Base-by-base conservation (phyloP, 2,797 vertebrate genomes). In the Sus cebifrons region DNA sequence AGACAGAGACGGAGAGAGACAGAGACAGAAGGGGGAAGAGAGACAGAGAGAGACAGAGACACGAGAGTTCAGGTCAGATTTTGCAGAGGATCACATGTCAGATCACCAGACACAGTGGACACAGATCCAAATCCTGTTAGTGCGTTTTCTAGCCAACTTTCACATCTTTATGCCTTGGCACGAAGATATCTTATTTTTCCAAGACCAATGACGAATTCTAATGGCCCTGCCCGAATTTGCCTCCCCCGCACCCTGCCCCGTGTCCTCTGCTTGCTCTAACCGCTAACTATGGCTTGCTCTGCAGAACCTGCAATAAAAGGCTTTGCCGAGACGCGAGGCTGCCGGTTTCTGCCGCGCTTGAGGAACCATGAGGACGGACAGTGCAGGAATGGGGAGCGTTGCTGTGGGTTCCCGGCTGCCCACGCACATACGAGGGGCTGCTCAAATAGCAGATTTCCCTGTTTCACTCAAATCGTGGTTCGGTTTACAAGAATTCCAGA, bases 141-240 rank as follows among this genome's bases (percentile, higher is more conserved):
- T 73, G 25, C 7, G 23, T 44, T 21, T 23, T 70, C 36, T 23
- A 17, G 17, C 9, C 58, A 17, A 5, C 67, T 56, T 18, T 11
- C 3, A 56, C n/a, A 15, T n/a, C 68, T 27, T 71, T 73, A 21
- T 29, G 23, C 12, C 27, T n/a, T 2, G n/a, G 17, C 49, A 3
- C 10, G 4, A 12, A 14, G 32, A 17, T 5, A 21, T 1, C 18
- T 49, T 71, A 15, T 56, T 29, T 70, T 36, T 23, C 56, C 58
- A 44, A 40, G 18, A 54, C 23, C 36, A 36, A 27, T 0, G 6
- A 23, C 0, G 0, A 29, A 16, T 25, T 6, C 16, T 0, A 4
- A 4, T 1, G 13, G 49, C 32, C 6, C 40, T 3, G 0, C 0
- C 2, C 5, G 40, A 12, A 12, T 11, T 81, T 2, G 20, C 16